These are phyloP conservation scores for Hippocampus comes DNA, from an alignment of 2,113 vertebrate species.

Conservation along the genomic window DNA sequence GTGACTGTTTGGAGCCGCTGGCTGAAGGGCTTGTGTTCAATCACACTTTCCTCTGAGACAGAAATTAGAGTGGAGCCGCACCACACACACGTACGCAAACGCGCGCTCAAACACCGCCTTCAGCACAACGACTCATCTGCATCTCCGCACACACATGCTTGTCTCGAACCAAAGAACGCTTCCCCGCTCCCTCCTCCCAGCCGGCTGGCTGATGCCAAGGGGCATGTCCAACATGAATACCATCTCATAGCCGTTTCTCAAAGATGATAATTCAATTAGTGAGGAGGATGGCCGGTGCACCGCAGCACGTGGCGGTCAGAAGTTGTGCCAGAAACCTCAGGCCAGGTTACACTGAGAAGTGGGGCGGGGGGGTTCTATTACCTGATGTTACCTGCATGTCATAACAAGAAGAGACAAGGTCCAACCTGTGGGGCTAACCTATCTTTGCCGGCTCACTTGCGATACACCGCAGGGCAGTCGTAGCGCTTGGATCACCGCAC, in stretches of 20 bases:
- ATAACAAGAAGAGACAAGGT: conserved; percentile 61
- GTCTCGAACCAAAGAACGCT: conserved; percentile 44
- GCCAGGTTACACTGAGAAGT: conserved; percentile 49
- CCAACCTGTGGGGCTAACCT: conserved; percentile 44
- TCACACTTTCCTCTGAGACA: conserved; percentile 66
- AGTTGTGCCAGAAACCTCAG: conserved; percentile 57
- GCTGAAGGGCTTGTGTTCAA: conserved; percentile 66
- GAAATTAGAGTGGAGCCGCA: conserved; percentile 65
- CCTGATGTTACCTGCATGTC: conserved; percentile 55
- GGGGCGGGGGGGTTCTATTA: conserved; percentile 40
- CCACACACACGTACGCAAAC: conserved; percentile 33
- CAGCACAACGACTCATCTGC: conserved; percentile 33
- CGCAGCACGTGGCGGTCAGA: conserved; percentile 51
- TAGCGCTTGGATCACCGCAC: conserved; percentile 10
- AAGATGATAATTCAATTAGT: conserved; percentile 71
- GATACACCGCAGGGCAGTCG: conserved; percentile 4
- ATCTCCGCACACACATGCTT: conserved; percentile 39
- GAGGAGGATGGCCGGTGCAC: conserved; percentile 42
- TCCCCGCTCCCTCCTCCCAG: conserved; percentile 11
- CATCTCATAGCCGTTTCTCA: conserved; percentile 63
- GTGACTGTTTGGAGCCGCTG: conserved; percentile 58
- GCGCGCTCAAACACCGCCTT: conserved; percentile 35
- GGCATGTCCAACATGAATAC: conserved; percentile 65
- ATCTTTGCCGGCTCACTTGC: conserved; percentile 43
- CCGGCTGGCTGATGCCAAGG: conserved; percentile 50